Evolutionary conservation across 2,797 vertebrate genomes (phyloP).

Genomic region (Sebastes alutus): DNA sequence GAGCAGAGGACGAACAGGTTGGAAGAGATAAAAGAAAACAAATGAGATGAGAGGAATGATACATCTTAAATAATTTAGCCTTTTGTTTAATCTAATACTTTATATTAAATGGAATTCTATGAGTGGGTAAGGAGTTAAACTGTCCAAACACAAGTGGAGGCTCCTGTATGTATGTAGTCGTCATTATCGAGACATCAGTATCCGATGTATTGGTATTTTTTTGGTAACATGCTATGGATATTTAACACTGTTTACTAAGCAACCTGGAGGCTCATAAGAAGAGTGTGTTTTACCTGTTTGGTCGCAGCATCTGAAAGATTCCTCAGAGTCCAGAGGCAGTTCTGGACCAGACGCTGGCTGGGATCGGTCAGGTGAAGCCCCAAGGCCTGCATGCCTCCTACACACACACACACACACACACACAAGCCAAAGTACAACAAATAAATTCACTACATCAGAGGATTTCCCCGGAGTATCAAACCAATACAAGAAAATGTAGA

Average conservation of each 20-base stretch:
- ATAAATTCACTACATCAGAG: background rate
- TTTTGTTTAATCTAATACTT: background rate
- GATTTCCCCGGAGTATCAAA: background rate
- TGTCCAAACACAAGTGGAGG: background rate
- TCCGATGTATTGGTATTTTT: background rate
- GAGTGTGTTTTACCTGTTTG: conserved; percentile 88
- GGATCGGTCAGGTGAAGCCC: conserved; percentile 97
- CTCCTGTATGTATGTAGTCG: background rate
- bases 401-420: conserved; percentile 15
- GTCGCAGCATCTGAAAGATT: conserved; percentile 99
- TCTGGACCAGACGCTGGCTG: conserved; percentile 98
- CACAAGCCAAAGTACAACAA: background rate
- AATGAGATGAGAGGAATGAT: conserved; percentile 36
- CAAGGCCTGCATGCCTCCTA: conserved; percentile 98
- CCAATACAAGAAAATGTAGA: background rate
- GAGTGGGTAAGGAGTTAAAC: background rate
- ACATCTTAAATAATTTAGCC: background rate
- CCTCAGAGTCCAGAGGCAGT: conserved; percentile 98
- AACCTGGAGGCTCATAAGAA: background rate
- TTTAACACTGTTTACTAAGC: background rate
- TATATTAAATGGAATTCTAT: background rate
- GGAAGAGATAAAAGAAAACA: conserved; percentile 17
- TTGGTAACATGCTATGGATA: background rate
- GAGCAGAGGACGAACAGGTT: background rate
- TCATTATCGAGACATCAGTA: background rate